Evolutionary conservation across 2,113 vertebrate species (phyloP).

Genomic region (Tetrax tetrax): DNA sequence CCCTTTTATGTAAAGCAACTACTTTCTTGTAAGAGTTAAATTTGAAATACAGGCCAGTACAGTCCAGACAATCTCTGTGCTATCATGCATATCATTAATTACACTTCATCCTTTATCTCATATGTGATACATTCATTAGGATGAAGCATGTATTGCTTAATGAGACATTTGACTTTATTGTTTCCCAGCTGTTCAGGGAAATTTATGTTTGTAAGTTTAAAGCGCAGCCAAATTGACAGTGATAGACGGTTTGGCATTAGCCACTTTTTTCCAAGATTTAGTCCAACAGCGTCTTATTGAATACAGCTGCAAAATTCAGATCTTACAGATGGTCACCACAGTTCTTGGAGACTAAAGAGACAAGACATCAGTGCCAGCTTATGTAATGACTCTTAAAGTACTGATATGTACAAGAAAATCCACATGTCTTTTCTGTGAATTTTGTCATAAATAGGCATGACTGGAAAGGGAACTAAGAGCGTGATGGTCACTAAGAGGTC

Average conservation of each 20-base stretch:
- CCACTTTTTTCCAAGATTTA: constrained; percentile 52
- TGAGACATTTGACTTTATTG: constrained; percentile 41
- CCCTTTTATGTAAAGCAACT: neutral
- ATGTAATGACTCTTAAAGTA: constrained; percentile 38
- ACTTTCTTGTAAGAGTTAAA: neutral
- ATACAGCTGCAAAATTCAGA: constrained; percentile 64
- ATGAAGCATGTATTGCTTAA: constrained; percentile 20
- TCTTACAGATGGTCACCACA: constrained; percentile 46
- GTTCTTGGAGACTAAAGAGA: neutral
- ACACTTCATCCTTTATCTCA: neutral
- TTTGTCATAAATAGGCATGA: neutral
- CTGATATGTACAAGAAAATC: constrained; percentile 9
- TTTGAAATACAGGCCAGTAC: neutral
- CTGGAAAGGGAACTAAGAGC: neutral
- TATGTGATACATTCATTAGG: neutral
- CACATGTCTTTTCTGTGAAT: neutral
- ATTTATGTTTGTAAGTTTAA: constrained; percentile 45
- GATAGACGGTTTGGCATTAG: constrained; percentile 37
- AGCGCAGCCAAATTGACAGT: constrained; percentile 48
- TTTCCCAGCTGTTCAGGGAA: constrained; percentile 48
- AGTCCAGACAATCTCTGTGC: neutral
- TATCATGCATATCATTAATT: neutral
- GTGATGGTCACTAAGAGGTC: neutral
- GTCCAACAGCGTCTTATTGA: constrained; percentile 62
- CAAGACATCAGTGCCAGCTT: constrained; percentile 22